Percentiles rank a stretch among this genome's conserved stretches.
Evolutionary conservation across 2,797 vertebrate genomes (phyloP).

Genomic region (Catostomus latipinnis): DNA sequence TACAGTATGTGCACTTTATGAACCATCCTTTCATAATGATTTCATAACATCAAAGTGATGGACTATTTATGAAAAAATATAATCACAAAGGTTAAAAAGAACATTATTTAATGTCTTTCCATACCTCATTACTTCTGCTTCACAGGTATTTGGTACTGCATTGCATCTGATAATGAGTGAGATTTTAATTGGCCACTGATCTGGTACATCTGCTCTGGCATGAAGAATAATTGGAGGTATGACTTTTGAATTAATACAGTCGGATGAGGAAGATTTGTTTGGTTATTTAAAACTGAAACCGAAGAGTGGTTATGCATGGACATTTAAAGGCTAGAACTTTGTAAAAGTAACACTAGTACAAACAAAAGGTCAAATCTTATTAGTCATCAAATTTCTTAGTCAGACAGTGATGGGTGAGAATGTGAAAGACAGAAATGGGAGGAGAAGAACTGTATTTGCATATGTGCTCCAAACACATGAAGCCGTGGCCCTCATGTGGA

Average conservation of each 20-base stretch:
- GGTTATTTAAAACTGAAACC: not conserved
- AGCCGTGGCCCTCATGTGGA: no score
- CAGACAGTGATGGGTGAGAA: no score
- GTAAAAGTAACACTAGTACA: not conserved
- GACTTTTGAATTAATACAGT: constrained; percentile 43
- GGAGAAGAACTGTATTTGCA: no score
- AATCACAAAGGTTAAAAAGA: constrained; percentile 18
- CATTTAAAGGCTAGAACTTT: not conserved
- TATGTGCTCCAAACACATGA: no score
- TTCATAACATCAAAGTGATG: constrained; percentile 16
- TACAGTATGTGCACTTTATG: not conserved
- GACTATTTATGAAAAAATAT: not conserved
- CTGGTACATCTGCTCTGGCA: constrained; percentile 15
- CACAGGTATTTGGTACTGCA: constrained; percentile 23
- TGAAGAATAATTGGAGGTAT: constrained; percentile 46
- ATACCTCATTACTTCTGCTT: constrained; percentile 46
- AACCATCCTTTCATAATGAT: not conserved
- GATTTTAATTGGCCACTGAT: constrained; percentile 50
- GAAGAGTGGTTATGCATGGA: not conserved
- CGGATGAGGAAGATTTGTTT: constrained; percentile 36
- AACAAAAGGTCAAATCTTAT: no score
- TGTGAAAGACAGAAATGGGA: no score
- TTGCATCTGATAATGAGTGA: constrained; percentile 39
- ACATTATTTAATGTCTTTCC: constrained; percentile 36
- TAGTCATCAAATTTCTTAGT: no score